phyloP scores from a whole-genome alignment of 2,888 invertebrate species.

The Timema cristinae region DNA sequence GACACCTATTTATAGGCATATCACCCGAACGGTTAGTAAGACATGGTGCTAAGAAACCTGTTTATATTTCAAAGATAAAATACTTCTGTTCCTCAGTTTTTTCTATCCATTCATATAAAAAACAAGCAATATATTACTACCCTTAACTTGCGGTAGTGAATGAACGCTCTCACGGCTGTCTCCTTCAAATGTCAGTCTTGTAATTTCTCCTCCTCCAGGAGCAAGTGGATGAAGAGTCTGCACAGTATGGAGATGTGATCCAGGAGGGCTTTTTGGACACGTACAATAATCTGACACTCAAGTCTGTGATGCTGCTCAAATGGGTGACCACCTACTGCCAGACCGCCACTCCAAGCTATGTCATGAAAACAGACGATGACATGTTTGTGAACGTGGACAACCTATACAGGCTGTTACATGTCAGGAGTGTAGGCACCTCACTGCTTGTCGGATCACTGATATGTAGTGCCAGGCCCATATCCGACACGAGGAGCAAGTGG shows the following conservation, averaged over 20 bases:
- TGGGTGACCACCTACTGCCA: constrained; percentile 68
- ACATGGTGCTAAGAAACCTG: no score
- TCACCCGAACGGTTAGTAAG: no score
- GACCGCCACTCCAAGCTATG: constrained; percentile 52
- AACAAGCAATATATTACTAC: no score
- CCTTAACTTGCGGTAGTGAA: no score
- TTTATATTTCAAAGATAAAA: no score
- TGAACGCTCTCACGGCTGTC: no score
- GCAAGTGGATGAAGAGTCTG: constrained; percentile 62
- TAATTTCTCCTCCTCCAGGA: constrained; percentile 46
- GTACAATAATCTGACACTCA: constrained; percentile 81
- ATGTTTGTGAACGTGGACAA: constrained; percentile 77
- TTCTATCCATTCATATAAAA: no score
- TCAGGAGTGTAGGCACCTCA: constrained; percentile 42
- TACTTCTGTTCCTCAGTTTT: no score
- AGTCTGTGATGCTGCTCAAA: constrained; percentile 80
- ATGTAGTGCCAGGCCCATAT: constrained; percentile 70
- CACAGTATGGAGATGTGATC: constrained; percentile 68
- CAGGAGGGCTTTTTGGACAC: constrained; percentile 80
- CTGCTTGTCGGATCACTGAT: constrained; percentile 73
- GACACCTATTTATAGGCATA: no score
- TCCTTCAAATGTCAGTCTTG: constrained; percentile 13
- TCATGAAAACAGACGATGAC: constrained; percentile 84
- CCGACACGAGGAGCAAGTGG: constrained; percentile 71
- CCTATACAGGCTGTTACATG: constrained; percentile 48